Conservation (phyloP, 2,113 vertebrate species). For the Ageneiosus marmoratus region DNA sequence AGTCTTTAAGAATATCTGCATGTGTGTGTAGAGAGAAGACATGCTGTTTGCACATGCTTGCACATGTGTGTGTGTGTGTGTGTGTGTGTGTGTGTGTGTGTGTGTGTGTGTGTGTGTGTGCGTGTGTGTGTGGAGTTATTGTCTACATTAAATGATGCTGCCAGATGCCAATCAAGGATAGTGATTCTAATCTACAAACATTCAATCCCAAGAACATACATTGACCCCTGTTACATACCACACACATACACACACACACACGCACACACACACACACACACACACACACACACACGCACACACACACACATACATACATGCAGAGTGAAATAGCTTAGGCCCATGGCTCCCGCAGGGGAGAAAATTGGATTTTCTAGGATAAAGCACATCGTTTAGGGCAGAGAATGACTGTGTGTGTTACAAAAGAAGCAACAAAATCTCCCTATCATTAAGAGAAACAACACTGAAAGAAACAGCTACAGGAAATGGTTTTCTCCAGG, state of each 20-base stretch:
- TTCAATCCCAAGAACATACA: constrained; percentile 32
- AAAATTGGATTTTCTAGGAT: constrained; percentile 54
- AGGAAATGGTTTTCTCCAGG: constrained; percentile 41
- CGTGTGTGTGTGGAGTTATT: constrained; percentile 9
- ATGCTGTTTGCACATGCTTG: neutral
- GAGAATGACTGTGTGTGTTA: constrained; percentile 27
- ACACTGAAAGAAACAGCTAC: constrained; percentile 28
- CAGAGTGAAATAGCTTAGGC: constrained; percentile 22
- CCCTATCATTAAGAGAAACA: constrained; percentile 44
- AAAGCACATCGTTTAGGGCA: constrained; percentile 49
- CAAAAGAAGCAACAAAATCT: constrained; percentile 25
- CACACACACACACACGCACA: constrained; percentile 18
- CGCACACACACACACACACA: neutral
- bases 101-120: constrained; percentile 9
- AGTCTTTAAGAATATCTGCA: too few relatives aligned
- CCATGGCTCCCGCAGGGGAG: constrained; percentile 39
- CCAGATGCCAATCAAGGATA: constrained; percentile 30
- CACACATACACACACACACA: too few relatives aligned
- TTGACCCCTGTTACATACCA: constrained; percentile 11
- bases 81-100: neutral
- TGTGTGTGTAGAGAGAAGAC: neutral
- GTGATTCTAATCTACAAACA: constrained; percentile 40
- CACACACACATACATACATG: constrained; percentile 21
- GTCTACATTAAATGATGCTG: constrained; percentile 32
- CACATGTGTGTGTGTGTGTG: neutral